Evolutionary conservation across 2,113 vertebrate genomes (phyloP).

Genomic region (Nothoprocta pentlandii): DNA sequence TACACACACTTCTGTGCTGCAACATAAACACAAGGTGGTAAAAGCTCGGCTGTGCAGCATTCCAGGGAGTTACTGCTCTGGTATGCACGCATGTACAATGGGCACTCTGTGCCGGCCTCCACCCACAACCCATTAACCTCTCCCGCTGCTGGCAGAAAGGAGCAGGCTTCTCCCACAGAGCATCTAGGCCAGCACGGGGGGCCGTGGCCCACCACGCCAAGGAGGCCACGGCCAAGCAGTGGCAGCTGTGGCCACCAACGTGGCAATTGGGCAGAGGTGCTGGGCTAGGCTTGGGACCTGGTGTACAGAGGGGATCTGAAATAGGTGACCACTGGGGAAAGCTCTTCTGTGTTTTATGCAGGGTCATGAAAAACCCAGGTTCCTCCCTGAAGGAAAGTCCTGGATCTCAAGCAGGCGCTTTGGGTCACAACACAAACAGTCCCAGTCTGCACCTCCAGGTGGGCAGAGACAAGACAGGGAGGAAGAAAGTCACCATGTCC

Average conservation of each 20-base stretch:
- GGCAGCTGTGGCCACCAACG: background rate
- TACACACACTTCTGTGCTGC: conserved; percentile 24
- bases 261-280: background rate
- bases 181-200: background rate
- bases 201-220: background rate
- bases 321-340: background rate
- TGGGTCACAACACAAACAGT: background rate
- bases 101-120: conserved; percentile 60
- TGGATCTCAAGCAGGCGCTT: background rate
- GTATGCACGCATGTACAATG: conserved; percentile 72
- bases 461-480: background rate
- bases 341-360: background rate
- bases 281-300: background rate
- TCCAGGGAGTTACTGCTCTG: conserved; percentile 70
- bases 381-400: background rate
- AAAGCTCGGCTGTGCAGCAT: conserved; percentile 62
- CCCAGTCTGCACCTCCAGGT: background rate
- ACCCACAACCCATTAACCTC: conserved; percentile 66
- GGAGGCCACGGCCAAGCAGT: background rate
- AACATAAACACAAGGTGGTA: conserved; percentile 69
- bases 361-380: background rate
- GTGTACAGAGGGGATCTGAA: rapidly evolving
- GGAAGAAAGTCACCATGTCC: background rate
- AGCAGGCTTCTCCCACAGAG: background rate
- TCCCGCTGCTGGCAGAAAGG: background rate